Evolutionary conservation across 2,888 invertebrate genomes (phyloP).

Genomic region (Eutolmus rufibarbis): DNA sequence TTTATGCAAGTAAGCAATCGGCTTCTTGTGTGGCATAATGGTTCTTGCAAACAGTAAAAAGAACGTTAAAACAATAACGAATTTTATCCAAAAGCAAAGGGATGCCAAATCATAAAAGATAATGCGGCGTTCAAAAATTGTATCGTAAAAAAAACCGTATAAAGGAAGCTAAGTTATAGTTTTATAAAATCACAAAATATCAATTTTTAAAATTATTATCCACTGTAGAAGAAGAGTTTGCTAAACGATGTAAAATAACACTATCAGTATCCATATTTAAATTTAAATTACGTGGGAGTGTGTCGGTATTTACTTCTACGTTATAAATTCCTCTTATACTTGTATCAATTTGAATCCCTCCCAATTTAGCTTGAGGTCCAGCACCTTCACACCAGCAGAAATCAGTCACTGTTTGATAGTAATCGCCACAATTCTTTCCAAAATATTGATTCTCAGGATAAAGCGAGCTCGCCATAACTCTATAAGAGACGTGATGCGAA

Average conservation of each 20-base stretch:
- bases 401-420: not conserved
- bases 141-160: too few relatives aligned
- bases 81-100: too few relatives aligned
- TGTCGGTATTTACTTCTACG: not conserved
- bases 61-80: too few relatives aligned
- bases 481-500: not conserved
- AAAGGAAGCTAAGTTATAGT: not conserved
- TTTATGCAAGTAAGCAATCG: not conserved
- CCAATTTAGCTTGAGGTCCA: not conserved
- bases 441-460: not conserved
- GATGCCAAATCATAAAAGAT: too few relatives aligned
- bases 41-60: not conserved
- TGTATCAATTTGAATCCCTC: not conserved
- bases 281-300: not conserved
- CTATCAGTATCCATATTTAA: too few relatives aligned
- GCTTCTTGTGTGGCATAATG: not conserved
- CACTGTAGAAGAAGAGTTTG: not conserved
- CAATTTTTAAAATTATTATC: not conserved
- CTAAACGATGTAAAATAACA: too few relatives aligned
- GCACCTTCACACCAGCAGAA: not conserved
- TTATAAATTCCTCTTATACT: not conserved
- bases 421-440: not conserved
- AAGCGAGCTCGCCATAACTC: not conserved
- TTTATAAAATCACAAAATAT: not conserved
- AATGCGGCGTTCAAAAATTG: too few relatives aligned